Evolutionary conservation across 2,797 vertebrate species (phyloP).

Genomic region (Buceros bicornis): DNA sequence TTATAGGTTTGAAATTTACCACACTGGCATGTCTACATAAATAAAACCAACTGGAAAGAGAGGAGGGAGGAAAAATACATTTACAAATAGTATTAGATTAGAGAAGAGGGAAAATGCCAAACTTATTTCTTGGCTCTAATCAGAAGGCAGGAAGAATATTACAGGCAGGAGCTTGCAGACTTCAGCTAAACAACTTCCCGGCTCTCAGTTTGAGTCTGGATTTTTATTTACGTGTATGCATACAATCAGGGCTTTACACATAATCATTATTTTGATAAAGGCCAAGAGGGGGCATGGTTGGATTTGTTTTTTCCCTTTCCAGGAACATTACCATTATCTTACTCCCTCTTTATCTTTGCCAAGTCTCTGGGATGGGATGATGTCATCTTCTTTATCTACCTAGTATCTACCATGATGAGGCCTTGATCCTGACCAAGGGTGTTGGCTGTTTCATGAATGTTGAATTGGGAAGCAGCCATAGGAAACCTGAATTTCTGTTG

Average conservation of each 20-base stretch:
- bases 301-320: conserved; percentile 37
- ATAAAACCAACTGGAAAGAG: conserved; percentile 73
- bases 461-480: conserved; percentile 18
- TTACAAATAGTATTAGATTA: conserved; percentile 64
- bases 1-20: conserved; percentile 76
- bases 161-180: conserved; percentile 45
- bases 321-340: conserved; percentile 6
- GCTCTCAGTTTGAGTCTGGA: conserved; percentile 22
- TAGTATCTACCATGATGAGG: conserved; percentile 1
- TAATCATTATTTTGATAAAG: conserved; percentile 27
- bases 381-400: conserved; percentile 40
- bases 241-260: not conserved
- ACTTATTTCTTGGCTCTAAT: conserved; percentile 38
- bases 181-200: conserved; percentile 19
- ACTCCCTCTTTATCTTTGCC: conserved; percentile 44
- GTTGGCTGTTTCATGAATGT: conserved; percentile 37
- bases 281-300: not conserved
- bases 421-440: conserved; percentile 50
- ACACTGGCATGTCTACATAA: conserved; percentile 67
- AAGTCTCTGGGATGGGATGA: conserved; percentile 15
- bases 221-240: not conserved
- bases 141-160: conserved; percentile 54
- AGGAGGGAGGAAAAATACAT: conserved; percentile 21
- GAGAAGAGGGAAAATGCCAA: conserved; percentile 43
- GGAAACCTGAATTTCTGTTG: conserved; percentile 27